Evolutionary conservation across 2,888 invertebrate species (phyloP).

Genomic region (Malacosoma neustria): DNA sequence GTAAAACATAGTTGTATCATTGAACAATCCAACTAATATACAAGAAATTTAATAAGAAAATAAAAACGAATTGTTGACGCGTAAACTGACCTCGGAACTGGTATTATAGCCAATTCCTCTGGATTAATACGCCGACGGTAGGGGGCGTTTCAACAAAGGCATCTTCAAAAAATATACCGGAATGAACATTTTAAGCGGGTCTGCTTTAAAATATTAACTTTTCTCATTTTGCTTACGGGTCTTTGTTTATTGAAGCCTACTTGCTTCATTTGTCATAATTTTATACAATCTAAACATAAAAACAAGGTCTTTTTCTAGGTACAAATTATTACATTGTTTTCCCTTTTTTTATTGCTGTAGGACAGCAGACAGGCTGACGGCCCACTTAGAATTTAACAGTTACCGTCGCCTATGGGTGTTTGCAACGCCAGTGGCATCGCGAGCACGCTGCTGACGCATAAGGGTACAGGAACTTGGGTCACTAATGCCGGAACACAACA

Average conservation of each 20-base stretch:
- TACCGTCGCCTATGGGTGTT: too few relatives aligned
- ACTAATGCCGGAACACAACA: too few relatives aligned
- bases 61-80: slow-evolving; percentile 2
- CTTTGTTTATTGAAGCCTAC: background rate
- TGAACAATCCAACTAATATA: too few relatives aligned
- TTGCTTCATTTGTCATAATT: background rate
- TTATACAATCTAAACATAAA: background rate
- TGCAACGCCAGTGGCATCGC: too few relatives aligned
- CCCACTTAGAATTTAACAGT: background rate
- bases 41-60: too few relatives aligned
- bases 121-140: slow-evolving; percentile 14
- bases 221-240: background rate
- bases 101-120: slow-evolving; percentile 16
- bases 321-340: background rate
- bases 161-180: background rate
- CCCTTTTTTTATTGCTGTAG: background rate
- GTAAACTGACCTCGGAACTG: slow-evolving; percentile 13
- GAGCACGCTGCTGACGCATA: too few relatives aligned
- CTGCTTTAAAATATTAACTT: background rate
- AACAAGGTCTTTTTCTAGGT: background rate
- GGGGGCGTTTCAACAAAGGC: slow-evolving; percentile 10
- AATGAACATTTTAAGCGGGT: background rate
- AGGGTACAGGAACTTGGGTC: too few relatives aligned
- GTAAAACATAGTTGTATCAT: too few relatives aligned
- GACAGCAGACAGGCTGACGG: background rate